Evolutionary conservation across 2,113 vertebrate genomes (phyloP).

Genomic region (Eptesicus fuscus): DNA sequence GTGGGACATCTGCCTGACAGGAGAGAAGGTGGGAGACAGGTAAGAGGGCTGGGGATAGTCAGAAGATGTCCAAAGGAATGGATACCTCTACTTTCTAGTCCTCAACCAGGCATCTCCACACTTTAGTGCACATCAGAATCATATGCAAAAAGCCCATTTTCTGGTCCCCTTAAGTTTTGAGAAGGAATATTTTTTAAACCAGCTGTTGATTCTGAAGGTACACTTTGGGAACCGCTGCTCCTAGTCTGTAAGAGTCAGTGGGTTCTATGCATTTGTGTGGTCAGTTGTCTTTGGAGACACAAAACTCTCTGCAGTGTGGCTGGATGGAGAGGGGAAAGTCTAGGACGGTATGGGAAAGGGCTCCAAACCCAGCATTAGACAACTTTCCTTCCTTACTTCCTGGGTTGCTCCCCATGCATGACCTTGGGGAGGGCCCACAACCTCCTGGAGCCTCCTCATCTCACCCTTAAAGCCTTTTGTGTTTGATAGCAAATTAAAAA

Average conservation of each 20-base stretch:
- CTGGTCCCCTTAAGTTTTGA: background rate
- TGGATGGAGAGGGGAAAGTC: background rate
- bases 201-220: background rate
- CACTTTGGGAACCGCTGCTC: background rate
- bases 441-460: background rate
- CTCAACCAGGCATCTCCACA: background rate
- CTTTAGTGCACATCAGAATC: background rate
- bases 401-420: background rate
- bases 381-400: background rate
- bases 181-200: background rate
- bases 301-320: background rate
- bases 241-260: background rate
- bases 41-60: background rate
- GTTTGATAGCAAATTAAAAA: background rate
- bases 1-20: background rate
- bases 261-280: background rate
- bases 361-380: background rate
- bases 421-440: background rate
- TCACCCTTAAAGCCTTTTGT: background rate
- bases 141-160: background rate
- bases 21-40: background rate
- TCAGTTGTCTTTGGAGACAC: background rate
- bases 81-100: background rate
- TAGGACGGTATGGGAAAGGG: rapidly evolving
- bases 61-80: background rate